These are phyloP conservation scores for Limonius californicus DNA, from an alignment of 1,140 invertebrate species.

Conservation along the genomic window DNA sequence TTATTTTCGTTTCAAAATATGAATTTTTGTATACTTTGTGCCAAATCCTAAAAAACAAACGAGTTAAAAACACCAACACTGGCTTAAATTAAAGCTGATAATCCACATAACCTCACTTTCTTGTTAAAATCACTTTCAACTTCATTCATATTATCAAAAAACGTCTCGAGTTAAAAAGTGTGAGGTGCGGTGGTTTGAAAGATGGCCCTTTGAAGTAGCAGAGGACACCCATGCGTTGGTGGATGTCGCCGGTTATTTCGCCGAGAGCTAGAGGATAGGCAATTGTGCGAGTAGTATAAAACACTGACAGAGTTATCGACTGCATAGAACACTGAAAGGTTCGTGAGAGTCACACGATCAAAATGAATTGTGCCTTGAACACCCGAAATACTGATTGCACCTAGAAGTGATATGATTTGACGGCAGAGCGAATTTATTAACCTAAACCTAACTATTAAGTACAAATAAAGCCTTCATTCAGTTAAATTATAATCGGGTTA, in stretches of 20 bases:
- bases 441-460: conserved; percentile 5
- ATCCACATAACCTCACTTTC: no score
- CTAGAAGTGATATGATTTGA: not conserved
- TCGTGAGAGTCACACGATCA: conserved; percentile 1
- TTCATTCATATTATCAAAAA: no score
- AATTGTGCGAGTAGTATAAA: conserved; percentile 14
- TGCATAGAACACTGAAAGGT: conserved; percentile 1
- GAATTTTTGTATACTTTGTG: no score
- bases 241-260: not conserved
- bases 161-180: no score
- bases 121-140: no score
- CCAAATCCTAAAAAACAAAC: no score
- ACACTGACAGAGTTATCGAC: conserved; percentile 14
- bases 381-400: conserved; percentile 11
- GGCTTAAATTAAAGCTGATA: no score
- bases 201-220: not conserved
- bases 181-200: not conserved
- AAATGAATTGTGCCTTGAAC: conserved; percentile 1
- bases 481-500: not conserved
- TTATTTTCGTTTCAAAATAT: no score
- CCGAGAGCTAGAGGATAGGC: conserved; percentile 5
- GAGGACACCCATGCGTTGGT: not conserved
- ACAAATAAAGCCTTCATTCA: conserved; percentile 2
- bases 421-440: not conserved
- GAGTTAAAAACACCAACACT: no score